A percentile compares a stretch with the other conserved stretches of the same genome.
Conservation (phyloP, 2,888 invertebrate species). For the Anodontia alba region DNA sequence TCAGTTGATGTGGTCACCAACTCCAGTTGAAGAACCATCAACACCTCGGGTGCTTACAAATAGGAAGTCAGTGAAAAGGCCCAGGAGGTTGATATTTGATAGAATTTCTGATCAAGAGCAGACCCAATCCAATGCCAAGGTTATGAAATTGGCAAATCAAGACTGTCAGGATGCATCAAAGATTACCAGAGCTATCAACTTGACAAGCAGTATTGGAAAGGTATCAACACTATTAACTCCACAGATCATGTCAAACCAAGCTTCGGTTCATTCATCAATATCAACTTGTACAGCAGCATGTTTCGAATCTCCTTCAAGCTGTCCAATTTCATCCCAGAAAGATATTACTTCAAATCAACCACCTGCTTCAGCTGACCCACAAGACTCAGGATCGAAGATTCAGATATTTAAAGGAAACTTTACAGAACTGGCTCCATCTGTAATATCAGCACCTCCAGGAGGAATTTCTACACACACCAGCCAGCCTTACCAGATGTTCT, state of each 20-base stretch:
- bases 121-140: background rate
- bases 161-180: background rate
- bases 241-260: background rate
- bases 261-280: background rate
- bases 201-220: constrained; percentile 2
- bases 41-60: background rate
- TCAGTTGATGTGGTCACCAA: background rate
- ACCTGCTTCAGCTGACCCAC: background rate
- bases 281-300: background rate
- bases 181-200: background rate
- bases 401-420: background rate
- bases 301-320: no score
- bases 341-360: background rate
- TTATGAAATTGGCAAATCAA: background rate
- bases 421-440: background rate
- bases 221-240: background rate
- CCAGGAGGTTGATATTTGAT: background rate
- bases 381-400: background rate
- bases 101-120: background rate
- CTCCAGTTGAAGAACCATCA: background rate
- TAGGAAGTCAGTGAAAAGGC: background rate
- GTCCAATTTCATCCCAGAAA: background rate
- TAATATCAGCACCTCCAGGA: no score
- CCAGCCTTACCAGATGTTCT: no score
- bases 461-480: no score